Base-by-base conservation (phyloP, 2,113 vertebrate genomes). In the Tamias sibiricus region DNA sequence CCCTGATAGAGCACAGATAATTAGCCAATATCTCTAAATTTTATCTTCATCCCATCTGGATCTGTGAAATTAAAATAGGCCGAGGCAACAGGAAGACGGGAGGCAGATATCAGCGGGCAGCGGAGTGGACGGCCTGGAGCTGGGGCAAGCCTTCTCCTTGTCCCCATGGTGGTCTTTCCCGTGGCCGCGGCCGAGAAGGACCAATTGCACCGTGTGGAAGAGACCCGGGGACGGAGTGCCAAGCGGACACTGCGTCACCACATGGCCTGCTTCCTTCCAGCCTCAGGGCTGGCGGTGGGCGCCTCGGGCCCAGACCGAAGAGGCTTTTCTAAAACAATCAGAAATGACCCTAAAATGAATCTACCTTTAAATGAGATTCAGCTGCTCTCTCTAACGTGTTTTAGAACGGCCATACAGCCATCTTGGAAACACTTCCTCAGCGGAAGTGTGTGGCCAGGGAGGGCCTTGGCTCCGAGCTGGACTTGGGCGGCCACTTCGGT, bases 381-480 rank as follows among this genome's bases (percentile, higher is more conserved):
- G 32, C 40, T 47, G 11, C 24, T 62, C 74, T 64, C 26, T 49
- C 80, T 85, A 32, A 20, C 22, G 10, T 32, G 47, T 49, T 12
- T 62, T 19, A 37, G n/a, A 49, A 6, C 30, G 32, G 26, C 20
- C 1, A 2, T 6, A 6, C 1, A 4, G 7, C 9, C 1, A 0
- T 35, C 1, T 35, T 30, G 12, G 24, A 22, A 20, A 16, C 1
- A 2, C 84, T 1, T 44, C 64, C 35, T 30, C 0, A 8, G 32
- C 47, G 10, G 26, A 11, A 35, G 32, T 49, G 47, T n/a, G 47
- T 49, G 47, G 12, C 0, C 32, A 1, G 6, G 4, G 22, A 2
- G 24, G 49, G 16, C 35, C 30, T 68, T 22, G 0, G 4, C 8
- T 2, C 16, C 0, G 2, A 42, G 4, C 8, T 0, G 4, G 2